Evolutionary conservation across 2,888 invertebrate species (phyloP).

Genomic region (Pimpla rufipes): DNA sequence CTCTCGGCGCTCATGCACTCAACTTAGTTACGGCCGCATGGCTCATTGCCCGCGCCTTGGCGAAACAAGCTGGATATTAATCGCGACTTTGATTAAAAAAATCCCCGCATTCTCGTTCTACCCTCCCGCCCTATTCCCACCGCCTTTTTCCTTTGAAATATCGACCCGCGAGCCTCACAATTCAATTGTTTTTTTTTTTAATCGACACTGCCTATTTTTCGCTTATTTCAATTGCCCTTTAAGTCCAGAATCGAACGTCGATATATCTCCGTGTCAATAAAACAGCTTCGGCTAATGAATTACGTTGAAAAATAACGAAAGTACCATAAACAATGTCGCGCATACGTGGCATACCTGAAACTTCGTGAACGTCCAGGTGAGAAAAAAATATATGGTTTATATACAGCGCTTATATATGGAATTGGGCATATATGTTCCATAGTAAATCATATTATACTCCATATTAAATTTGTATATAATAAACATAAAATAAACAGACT

Average conservation of each 20-base stretch:
- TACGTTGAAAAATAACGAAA: neutral
- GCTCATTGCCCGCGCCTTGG: slow-evolving; percentile 54
- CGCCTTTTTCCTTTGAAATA: neutral
- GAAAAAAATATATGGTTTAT: too few relatives aligned
- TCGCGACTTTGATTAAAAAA: slow-evolving; percentile 45
- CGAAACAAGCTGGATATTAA: slow-evolving; percentile 51
- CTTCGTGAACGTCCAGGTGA: slow-evolving; percentile 2
- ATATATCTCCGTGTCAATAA: neutral
- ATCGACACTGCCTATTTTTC: neutral
- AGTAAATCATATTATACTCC: too few relatives aligned
- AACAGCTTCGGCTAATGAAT: neutral
- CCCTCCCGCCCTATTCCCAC: slow-evolving; percentile 6
- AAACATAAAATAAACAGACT: too few relatives aligned
- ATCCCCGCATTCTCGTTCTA: slow-evolving; percentile 6
- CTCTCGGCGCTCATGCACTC: slow-evolving; percentile 31
- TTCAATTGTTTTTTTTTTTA: neutral
- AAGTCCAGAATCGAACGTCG: neutral
- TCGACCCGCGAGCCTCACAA: neutral
- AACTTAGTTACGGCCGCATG: slow-evolving; percentile 50
- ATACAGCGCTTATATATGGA: too few relatives aligned
- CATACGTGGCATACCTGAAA: neutral
- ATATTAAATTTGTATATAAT: too few relatives aligned
- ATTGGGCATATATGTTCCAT: too few relatives aligned
- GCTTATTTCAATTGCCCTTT: neutral
- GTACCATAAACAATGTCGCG: neutral